Evolutionary conservation across 2,113 vertebrate genomes (phyloP).

Genomic region (Hemiscyllium ocellatum): DNA sequence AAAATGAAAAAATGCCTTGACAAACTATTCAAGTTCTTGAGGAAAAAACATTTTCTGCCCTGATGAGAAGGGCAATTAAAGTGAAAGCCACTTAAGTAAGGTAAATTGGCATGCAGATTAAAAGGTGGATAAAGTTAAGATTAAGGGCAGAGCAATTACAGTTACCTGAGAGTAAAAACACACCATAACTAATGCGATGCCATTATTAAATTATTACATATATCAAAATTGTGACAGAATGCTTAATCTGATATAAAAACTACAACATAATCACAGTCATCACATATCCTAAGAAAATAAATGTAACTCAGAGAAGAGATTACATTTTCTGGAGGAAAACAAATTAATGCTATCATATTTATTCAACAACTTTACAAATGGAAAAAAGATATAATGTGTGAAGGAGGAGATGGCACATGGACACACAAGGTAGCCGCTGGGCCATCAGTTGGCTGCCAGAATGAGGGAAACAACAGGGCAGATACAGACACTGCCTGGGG

Average conservation of each 20-base stretch:
- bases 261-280: background rate
- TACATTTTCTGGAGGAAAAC: background rate
- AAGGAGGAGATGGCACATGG: too few relatives aligned
- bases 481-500: too few relatives aligned
- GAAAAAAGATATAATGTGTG: background rate
- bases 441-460: too few relatives aligned
- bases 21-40: too few relatives aligned
- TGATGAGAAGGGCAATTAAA: background rate
- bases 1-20: too few relatives aligned
- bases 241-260: background rate
- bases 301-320: background rate
- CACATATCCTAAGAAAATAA: background rate
- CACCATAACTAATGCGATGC: background rate
- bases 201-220: background rate
- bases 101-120: background rate
- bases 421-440: too few relatives aligned
- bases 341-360: background rate
- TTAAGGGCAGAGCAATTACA: background rate
- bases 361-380: background rate
- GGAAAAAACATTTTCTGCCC: too few relatives aligned
- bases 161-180: background rate
- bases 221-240: background rate
- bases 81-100: background rate
- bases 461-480: too few relatives aligned
- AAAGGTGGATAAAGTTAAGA: background rate